These are phyloP conservation scores for Hartigia nigra DNA, from an alignment of 2,888 invertebrate genomes.

Conservation along the genomic window DNA sequence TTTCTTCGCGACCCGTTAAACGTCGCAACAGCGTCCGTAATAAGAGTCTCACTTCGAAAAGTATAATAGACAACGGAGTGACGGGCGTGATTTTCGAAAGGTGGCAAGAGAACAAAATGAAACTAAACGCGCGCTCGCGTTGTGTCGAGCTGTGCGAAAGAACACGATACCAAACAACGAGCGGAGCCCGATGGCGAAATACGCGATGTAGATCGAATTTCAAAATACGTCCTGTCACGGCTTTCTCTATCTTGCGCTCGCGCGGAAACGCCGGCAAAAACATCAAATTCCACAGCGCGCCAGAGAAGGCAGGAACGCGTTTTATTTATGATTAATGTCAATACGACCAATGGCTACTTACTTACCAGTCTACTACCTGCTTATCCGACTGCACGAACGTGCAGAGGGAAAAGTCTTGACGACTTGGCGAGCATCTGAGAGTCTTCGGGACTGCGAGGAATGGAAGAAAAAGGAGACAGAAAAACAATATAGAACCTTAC, in stretches of 20 bases:
- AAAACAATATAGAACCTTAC: neutral
- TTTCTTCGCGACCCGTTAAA: neutral
- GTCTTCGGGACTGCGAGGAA: slow-evolving; percentile 16
- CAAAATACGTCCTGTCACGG: slow-evolving; percentile 36
- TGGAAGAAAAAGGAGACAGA: neutral
- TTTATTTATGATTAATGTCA: slow-evolving; percentile 42
- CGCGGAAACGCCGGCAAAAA: slow-evolving; percentile 23
- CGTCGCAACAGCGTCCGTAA: neutral
- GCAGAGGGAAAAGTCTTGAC: neutral
- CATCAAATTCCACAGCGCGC: slow-evolving; percentile 41
- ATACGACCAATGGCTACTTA: slow-evolving; percentile 23
- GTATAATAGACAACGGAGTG: neutral
- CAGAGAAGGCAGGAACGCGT: slow-evolving; percentile 32
- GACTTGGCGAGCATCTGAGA: slow-evolving; percentile 12
- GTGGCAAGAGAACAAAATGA: neutral
- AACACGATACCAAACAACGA: neutral
- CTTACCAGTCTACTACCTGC: too few species aligned
- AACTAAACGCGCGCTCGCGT: neutral
- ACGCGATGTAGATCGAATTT: slow-evolving; percentile 44
- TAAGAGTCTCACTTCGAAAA: neutral
- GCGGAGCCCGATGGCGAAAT: slow-evolving; percentile 30
- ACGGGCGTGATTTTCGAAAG: neutral
- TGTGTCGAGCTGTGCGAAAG: neutral
- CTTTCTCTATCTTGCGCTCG: slow-evolving; percentile 37
- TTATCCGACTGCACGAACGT: neutral